A percentile compares a stretch with the other conserved stretches of the same genome.
phyloP scores from a whole-genome alignment of 2,113 vertebrate species.

The Ginglymostoma cirratum region DNA sequence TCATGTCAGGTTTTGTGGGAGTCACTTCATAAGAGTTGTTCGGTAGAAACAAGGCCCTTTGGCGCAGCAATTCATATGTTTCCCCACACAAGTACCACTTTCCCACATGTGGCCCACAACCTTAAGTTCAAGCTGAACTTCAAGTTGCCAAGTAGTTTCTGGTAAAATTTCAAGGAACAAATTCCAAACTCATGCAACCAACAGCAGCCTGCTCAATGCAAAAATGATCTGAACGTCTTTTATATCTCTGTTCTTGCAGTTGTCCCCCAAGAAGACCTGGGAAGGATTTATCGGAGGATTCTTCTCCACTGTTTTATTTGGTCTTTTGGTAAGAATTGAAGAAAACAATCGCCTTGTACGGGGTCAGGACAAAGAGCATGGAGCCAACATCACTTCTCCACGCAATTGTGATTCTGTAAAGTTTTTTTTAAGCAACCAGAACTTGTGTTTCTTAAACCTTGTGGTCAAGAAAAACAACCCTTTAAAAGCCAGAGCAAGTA shows the following conservation, averaged over 20 bases:
- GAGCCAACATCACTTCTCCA: not conserved
- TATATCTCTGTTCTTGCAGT: constrained; percentile 53
- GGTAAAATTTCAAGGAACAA: not conserved
- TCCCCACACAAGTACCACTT: too few species aligned
- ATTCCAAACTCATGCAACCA: not conserved
- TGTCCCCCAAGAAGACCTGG: constrained; percentile 98
- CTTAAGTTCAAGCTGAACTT: not conserved
- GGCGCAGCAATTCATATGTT: too few species aligned
- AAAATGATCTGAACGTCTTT: not conserved
- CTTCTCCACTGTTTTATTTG: constrained; percentile 88
- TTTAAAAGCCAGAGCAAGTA: not conserved
- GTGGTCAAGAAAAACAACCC: not conserved
- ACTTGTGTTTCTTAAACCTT: too few species aligned
- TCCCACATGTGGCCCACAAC: too few species aligned
- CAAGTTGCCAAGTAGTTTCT: not conserved
- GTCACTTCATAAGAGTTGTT: not conserved
- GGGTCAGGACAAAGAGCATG: not conserved
- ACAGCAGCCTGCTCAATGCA: not conserved
- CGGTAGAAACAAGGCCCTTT: too few species aligned
- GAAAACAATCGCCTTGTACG: not conserved
- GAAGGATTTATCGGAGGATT: constrained; percentile 96
- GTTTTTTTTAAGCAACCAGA: not conserved
- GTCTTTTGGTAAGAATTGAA: constrained; percentile 71
- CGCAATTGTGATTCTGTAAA: not conserved
- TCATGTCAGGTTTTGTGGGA: not conserved